Percentiles rank a stretch among this genome's conserved stretches.
Evolutionary conservation across 1,140 invertebrate genomes (phyloP).

Genomic region (Cardiocondyla obscurior): DNA sequence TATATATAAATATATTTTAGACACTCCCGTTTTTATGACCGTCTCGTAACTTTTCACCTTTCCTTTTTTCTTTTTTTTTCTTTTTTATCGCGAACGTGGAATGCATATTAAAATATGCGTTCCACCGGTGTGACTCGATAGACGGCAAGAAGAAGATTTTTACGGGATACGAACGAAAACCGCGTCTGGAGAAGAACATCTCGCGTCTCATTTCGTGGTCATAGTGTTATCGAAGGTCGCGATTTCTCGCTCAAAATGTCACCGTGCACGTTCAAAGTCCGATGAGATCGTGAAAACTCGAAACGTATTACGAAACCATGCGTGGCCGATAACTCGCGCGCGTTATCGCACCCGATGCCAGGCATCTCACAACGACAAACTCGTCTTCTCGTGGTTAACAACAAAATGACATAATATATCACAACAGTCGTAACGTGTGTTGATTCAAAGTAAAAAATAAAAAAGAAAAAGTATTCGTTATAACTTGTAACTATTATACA

Average conservation of each 20-base stretch:
- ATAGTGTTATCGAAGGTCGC: slow-evolving; percentile 52
- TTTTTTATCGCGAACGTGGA: neutral
- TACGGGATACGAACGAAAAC: slow-evolving; percentile 32
- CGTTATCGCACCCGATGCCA: slow-evolving; percentile 4
- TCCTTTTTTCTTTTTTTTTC: too few relatives aligned
- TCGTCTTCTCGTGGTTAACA: neutral
- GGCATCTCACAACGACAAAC: slow-evolving; percentile 2
- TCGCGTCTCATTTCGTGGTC: slow-evolving; percentile 18
- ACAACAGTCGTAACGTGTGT: neutral
- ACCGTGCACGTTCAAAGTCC: slow-evolving; percentile 50
- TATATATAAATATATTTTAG: neutral
- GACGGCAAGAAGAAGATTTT: slow-evolving; percentile 1
- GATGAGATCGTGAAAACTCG: slow-evolving; percentile 3
- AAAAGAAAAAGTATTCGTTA: neutral
- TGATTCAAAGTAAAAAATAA: neutral
- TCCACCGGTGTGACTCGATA: neutral
- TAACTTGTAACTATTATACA: too few relatives aligned
- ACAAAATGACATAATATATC: neutral
- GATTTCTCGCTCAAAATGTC: slow-evolving; percentile 46
- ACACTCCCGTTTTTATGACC: slow-evolving; percentile 1
- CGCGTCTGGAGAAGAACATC: neutral
- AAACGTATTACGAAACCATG: slow-evolving; percentile 36
- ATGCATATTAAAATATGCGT: slow-evolving; percentile 14
- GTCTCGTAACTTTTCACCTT: slow-evolving; percentile 7
- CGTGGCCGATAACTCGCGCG: neutral